Conservation (phyloP, 2,888 invertebrate species). For the Caenorhabditis wallacei region DNA sequence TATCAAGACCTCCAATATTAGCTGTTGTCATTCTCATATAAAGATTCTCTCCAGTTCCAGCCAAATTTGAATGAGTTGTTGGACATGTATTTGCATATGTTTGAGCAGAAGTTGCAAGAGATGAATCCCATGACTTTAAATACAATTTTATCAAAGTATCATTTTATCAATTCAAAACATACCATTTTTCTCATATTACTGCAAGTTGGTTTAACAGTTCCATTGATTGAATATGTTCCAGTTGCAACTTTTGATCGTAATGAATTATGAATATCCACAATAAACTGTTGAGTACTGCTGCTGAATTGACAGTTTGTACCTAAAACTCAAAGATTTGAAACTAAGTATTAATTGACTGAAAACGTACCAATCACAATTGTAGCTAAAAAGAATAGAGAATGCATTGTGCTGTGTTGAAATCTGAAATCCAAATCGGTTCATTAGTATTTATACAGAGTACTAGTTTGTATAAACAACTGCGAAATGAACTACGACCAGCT, state of each 20-base stretch:
- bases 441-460: constrained; percentile 36
- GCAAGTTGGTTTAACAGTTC: constrained; percentile 30
- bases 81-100: constrained; percentile 54
- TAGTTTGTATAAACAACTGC: constrained; percentile 40
- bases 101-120: constrained; percentile 44
- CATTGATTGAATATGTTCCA: constrained; percentile 42
- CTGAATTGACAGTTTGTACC: constrained; percentile 39
- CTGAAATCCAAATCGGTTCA: constrained; percentile 22
- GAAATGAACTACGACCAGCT: constrained; percentile 33
- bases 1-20: constrained; percentile 30
- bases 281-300: constrained; percentile 40
- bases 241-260: constrained; percentile 45
- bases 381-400: background rate
- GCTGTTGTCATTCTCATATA: constrained; percentile 43
- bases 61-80: constrained; percentile 34
- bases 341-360: background rate
- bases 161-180: background rate
- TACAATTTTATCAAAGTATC: background rate
- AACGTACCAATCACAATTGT: constrained; percentile 10
- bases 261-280: constrained; percentile 43
- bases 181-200: constrained; percentile 52
- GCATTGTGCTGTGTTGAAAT: constrained; percentile 25
- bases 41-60: constrained; percentile 54
- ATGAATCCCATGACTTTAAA: constrained; percentile 49
- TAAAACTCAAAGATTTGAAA: background rate